Evolutionary conservation across 1,140 invertebrate genomes (phyloP), one percentile per base, ranked within the genome.

Genomic region (Sarcophaga peregrina): DNA sequence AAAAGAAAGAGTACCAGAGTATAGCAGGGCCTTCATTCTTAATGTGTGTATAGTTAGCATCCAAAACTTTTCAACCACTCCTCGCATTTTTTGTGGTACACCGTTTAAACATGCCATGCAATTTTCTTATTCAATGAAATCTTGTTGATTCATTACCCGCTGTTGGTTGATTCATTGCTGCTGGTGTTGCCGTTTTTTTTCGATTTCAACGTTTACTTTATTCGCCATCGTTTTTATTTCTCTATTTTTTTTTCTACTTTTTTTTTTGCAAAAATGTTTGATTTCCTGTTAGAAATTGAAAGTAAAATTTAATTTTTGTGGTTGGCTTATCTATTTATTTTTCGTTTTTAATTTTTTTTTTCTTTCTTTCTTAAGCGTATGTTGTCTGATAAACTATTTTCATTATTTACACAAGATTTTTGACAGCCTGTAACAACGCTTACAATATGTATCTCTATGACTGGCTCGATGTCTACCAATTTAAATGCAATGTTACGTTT

Each of bases 231-330:
- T 58, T n/a, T 58, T 5, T 58, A 13, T 58, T n/a, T 58, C 54
- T 58, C n/a, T n/a, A n/a, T n/a, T n/a, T n/a, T n/a, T n/a, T n/a
- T n/a, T n/a, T n/a, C n/a, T n/a, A n/a, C n/a, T 15, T n/a, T 58
- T 52, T 10, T 37, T 68, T 10, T 17, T 25, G 62, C 17, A 68
- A 0, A 68, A n/a, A 8, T 68, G 62, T 68, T 20, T 68, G 62
- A n/a, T 68, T 68, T 68, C 62, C 62, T 68, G 62, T 68, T 68
- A 68, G 62, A 68, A 68, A 68, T 68, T 68, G 62, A 68, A 68
- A 68, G 62, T 68, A 68, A 20, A 20, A 20, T 68, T 68, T 25
- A 9, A 52, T 50, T 78, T 78, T 17, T 17, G 1, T 25, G 6
- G 62, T 25, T 72, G 20, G 20, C 20, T 54, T 54, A 11, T 54